These are phyloP conservation scores for Zaprionus davidi DNA, from an alignment of 1,140 invertebrate species.

Conservation along the genomic window DNA sequence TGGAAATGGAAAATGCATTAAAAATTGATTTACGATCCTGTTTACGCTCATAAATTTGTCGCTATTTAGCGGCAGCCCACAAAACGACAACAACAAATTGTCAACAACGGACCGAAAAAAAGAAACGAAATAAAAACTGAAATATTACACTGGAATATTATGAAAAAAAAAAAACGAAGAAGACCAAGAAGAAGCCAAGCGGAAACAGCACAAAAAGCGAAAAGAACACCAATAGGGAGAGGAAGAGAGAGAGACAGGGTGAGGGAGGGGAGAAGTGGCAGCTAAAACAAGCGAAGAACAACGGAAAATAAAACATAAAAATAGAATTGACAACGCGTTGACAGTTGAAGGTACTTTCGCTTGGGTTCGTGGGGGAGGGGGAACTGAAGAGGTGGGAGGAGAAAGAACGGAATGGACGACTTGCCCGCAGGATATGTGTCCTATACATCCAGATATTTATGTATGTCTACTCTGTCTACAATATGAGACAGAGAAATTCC, in stretches of 20 bases:
- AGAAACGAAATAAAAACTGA: constrained; percentile 59
- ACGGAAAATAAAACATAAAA: constrained; percentile 81
- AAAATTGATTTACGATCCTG: constrained; percentile 76
- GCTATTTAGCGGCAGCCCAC: constrained; percentile 76
- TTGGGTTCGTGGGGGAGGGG: neutral
- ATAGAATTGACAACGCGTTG: constrained; percentile 79
- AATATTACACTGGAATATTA: constrained; percentile 80
- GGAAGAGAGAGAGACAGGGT: constrained; percentile 16
- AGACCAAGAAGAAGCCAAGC: constrained; percentile 62
- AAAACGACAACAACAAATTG: constrained; percentile 66
- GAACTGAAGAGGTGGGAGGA: neutral
- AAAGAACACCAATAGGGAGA: constrained; percentile 41
- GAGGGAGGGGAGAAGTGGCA: constrained; percentile 24
- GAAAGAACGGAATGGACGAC: neutral
- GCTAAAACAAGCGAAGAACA: constrained; percentile 38
- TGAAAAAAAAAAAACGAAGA: constrained; percentile 53
- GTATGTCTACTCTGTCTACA: neutral
- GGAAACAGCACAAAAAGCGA: constrained; percentile 63
- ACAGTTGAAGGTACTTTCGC: constrained; percentile 57
- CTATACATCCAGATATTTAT: constrained; percentile 27
- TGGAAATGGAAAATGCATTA: constrained; percentile 76
- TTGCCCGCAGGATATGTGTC: constrained; percentile 44
- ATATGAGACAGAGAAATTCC: constrained; percentile 25
- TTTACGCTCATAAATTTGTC: constrained; percentile 81
- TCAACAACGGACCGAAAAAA: constrained; percentile 41